These are phyloP conservation scores for Pseudochaenichthys georgianus DNA, from an alignment of 2,797 vertebrate genomes.

Conservation along the genomic window DNA sequence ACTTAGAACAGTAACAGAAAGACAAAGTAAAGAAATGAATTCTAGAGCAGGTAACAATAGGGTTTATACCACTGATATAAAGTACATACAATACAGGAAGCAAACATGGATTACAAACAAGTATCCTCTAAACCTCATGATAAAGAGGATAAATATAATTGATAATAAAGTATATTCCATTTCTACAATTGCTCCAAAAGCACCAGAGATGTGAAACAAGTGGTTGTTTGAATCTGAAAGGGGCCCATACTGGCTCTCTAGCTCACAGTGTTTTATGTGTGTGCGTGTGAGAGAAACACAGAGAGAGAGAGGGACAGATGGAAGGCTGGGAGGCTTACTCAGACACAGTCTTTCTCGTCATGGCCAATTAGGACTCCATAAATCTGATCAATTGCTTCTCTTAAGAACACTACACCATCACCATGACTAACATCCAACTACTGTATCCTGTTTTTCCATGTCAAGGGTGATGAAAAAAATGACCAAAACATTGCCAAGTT, in stretches of 20 bases:
- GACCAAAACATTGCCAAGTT: conserved; percentile 52
- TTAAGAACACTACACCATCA: conserved; percentile 63
- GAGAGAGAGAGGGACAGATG: conserved; percentile 31
- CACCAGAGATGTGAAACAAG: conserved; percentile 60
- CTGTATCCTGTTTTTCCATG: conserved; percentile 73
- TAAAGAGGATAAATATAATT: conserved; percentile 68
- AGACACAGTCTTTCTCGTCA: conserved; percentile 73
- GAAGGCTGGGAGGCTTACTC: conserved; percentile 53
- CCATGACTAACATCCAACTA: conserved; percentile 80
- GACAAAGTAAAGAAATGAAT: background rate
- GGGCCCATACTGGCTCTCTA: conserved; percentile 43
- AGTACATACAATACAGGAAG: conserved; percentile 35
- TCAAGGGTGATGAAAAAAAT: conserved; percentile 64
- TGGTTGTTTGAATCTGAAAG: conserved; percentile 50
- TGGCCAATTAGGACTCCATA: conserved; percentile 80
- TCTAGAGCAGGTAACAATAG: background rate
- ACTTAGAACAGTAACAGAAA: conserved; percentile 9
- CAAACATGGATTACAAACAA: conserved; percentile 45
- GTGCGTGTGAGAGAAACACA: conserved; percentile 4
- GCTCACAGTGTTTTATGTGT: conserved; percentile 41
- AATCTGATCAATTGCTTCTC: conserved; percentile 81
- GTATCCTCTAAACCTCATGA: conserved; percentile 53
- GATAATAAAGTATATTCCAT: conserved; percentile 55
- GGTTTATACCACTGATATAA: background rate
- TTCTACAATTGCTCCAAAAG: conserved; percentile 67